Percentiles rank a stretch among this genome's conserved stretches.
phyloP scores from a whole-genome alignment of 2,113 vertebrate species.

The Pachycephala philippinensis region DNA sequence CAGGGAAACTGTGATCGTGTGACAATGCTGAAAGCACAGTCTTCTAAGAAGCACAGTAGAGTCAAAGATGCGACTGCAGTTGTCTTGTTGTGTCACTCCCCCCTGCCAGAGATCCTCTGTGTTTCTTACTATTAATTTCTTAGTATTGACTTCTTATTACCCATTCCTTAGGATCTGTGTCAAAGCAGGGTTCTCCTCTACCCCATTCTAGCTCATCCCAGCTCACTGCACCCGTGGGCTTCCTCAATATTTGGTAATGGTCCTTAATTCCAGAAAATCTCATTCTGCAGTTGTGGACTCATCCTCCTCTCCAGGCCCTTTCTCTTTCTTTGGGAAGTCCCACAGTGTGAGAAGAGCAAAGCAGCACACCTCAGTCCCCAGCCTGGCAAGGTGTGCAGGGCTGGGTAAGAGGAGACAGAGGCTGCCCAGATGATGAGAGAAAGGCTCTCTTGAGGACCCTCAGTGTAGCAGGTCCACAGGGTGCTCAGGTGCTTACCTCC shows the following conservation, averaged over 20 bases:
- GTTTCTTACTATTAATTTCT: not conserved
- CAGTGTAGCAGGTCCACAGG: not conserved
- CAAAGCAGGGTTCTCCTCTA: not conserved
- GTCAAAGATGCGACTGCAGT: not conserved
- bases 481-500: not conserved
- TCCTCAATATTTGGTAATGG: not conserved
- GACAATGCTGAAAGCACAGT: not conserved
- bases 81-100: not conserved
- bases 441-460: not conserved
- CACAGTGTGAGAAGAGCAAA: not conserved
- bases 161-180: not conserved
- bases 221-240: not conserved
- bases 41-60: not conserved
- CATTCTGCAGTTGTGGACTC: accelerated
- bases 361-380: not conserved
- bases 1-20: not conserved
- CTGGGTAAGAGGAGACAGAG: not conserved
- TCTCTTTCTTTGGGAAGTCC: not conserved
- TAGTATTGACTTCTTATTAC: not conserved
- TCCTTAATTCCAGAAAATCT: not conserved
- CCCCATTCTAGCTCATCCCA: not conserved
- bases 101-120: not conserved
- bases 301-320: not conserved
- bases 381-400: not conserved
- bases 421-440: not conserved